A percentile compares a stretch with the other conserved stretches of the same genome.
phyloP scores from a whole-genome alignment of 2,797 vertebrate species.

The Mormyrus proboscirostris region DNA sequence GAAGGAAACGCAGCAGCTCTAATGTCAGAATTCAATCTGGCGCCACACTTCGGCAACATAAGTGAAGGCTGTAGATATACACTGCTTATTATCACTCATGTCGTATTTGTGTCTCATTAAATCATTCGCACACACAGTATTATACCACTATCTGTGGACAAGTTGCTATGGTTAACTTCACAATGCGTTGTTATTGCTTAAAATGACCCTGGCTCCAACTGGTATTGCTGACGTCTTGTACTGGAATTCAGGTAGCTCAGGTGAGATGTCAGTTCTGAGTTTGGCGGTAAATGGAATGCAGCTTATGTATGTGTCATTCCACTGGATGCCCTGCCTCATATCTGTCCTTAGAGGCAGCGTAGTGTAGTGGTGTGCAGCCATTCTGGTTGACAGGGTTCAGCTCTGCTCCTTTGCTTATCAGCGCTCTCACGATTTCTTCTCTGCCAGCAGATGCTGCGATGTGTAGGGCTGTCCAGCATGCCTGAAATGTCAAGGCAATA shows the following conservation, averaged over 20 bases:
- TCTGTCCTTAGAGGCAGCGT: constrained; percentile 89
- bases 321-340: constrained; percentile 70
- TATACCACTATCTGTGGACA: neutral
- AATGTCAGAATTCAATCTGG: neutral
- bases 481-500: constrained; percentile 31
- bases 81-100: neutral
- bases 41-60: neutral
- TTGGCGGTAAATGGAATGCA: neutral
- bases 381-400: constrained; percentile 88
- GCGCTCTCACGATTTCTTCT: constrained; percentile 79
- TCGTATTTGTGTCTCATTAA: neutral
- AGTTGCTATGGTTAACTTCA: neutral
- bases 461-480: constrained; percentile 86
- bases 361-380: constrained; percentile 88
- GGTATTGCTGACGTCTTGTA: neutral
- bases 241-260: neutral
- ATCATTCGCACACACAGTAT: neutral
- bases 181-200: neutral
- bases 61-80: neutral
- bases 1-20: neutral
- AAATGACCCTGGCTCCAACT: neutral
- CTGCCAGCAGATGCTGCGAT: constrained; percentile 91
- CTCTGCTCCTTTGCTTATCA: constrained; percentile 81
- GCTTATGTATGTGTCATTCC: neutral
- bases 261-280: neutral